Evolutionary conservation across 2,888 invertebrate species (phyloP), one percentile per base, ranked within the genome.

Genomic region (Torymus auratus): DNA sequence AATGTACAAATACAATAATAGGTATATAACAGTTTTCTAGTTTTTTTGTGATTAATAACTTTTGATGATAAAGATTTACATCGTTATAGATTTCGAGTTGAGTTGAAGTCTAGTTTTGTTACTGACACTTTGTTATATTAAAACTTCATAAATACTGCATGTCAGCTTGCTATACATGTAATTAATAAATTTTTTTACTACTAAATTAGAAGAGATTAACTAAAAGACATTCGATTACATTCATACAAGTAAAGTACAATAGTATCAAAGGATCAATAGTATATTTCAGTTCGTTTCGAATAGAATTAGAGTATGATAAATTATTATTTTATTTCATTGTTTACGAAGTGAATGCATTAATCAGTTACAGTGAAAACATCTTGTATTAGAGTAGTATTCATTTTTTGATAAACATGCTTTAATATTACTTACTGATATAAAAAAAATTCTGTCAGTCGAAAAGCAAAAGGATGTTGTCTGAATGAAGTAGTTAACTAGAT

Each of bases 391-490:
- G 55, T 15, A 56, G 69, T 70, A 77, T 52, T 20, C 41, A 13
- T 67, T 41, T 68, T 50, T 17, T 61, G 55, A 56, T 56, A 79
- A 69, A 62, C 12, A 76, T 60, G 61, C 62, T 56, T 62, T 11
- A 53, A 77, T 52, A 50, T 62, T 69, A 70, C 58, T 77, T 52
- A 50, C 10, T 53, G 28, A 69, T 15, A 41, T 7, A 41, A 41
- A 41, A 41, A 65, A 23, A 13, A 23, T 1, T 61, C 60, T 2
- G 23, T 76, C 28, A 55, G 58, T 68, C 64, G 23, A 60, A 74
- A 79, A 74, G 61, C 68, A 68, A 69, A 79, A 79, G 53, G 55
- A 67, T 72, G 72, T 72, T 72, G 55, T 72, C 60, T 68, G 78
- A 78, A 55, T 72, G 61, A 78, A 67, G 55, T 78, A 78, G 68